phyloP scores from a whole-genome alignment of 2,113 vertebrate genomes.

The Lagopus muta region DNA sequence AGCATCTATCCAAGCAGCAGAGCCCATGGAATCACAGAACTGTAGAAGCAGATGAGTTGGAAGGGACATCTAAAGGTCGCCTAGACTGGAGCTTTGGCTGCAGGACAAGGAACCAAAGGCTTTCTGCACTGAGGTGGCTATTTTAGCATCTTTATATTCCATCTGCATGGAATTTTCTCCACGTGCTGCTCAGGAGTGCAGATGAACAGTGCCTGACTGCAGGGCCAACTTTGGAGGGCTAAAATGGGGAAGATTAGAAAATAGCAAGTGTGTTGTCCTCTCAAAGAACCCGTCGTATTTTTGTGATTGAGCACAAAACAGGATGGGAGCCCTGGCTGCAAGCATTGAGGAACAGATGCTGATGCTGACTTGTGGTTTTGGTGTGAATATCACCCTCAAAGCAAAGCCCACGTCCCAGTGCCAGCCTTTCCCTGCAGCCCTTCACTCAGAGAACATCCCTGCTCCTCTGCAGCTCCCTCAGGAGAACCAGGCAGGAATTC shows the following conservation, averaged over 20 bases:
- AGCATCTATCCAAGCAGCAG: not conserved
- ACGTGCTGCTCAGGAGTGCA: not conserved
- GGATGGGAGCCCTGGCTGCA: not conserved
- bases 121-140: not conserved
- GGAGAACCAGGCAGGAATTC: not conserved
- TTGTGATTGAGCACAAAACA: not conserved
- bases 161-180: not conserved
- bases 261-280: not conserved
- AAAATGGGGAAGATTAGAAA: not conserved
- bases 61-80: no score
- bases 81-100: not conserved
- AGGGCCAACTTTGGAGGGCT: rapidly evolving
- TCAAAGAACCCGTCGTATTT: not conserved
- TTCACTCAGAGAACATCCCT: not conserved
- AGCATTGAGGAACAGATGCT: not conserved
- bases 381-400: rapidly evolving
- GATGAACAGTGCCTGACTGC: rapidly evolving
- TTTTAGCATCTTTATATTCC: not conserved
- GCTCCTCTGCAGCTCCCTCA: rapidly evolving
- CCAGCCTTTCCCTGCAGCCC: not conserved
- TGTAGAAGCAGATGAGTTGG: no score
- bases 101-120: rapidly evolving
- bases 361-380: not conserved
- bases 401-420: not conserved
- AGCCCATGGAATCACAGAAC: not conserved